Base-by-base conservation (phyloP, 2,797 vertebrate species). In the Parauchenoglanis ngamensis region DNA sequence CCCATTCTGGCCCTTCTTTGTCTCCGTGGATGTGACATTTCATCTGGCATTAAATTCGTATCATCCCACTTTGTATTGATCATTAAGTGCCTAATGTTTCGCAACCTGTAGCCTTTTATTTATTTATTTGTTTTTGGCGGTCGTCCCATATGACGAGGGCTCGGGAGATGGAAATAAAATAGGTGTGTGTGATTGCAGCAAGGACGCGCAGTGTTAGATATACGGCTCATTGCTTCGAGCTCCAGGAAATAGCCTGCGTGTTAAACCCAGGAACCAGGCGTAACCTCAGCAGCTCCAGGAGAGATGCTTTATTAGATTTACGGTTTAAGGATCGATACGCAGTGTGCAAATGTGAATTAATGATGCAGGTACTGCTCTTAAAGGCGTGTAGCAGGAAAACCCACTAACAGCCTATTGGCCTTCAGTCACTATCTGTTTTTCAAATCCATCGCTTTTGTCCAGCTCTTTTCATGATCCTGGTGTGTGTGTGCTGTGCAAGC, bases 281-380 rank as follows among this genome's bases (percentile, higher is more conserved):
- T 63, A 56, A n/a, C 83, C 70, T 23, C 6, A 12, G 54, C n/a
- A 12, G 82, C 82, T 84, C 28, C 21, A 7, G 21, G n/a, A 65
- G 44, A 77, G 46, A 77, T 25, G 40, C 57, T 76, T 76, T 76
- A 85, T 77, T 85, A 76, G 57, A 73, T 82, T 52, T 83, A 40
- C 7, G 77, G 73, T 56, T 35, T 79, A 2, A 70, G 86, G 35
- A 78, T 87, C 86, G 54, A 28, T 78, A 28, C 44, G 0, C 65
- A 8, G 82, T 8, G 82, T 77, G 72, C 83, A 79, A 87, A 87
- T 59, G 65, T 31, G n/a, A 88, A 68, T 61, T 28, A 77, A 83
- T 76, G 86, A 63, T 83, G 59, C 86, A 57, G 80, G 59, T 77
- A 46, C 28, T 13, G 73, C 65, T 84, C 28, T 78, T 61, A 87